Base-by-base conservation (phyloP, 2,888 invertebrate genomes). In the Harpagoxenus sublaevis region DNA sequence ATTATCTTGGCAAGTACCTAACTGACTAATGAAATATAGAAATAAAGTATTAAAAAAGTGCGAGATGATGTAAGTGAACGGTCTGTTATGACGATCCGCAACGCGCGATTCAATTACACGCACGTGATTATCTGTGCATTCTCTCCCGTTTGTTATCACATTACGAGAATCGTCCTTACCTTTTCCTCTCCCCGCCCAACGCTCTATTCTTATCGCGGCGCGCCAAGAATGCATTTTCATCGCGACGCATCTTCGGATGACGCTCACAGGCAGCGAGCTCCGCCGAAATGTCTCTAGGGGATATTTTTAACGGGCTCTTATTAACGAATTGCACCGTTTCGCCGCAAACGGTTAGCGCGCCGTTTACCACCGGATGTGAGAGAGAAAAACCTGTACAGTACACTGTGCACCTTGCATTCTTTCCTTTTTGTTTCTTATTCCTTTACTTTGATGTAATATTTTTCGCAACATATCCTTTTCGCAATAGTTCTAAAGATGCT, bases 161-260 rank as follows among this genome's bases (percentile, higher is more conserved):
- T 51, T 35, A 42, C 31, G 35, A 39, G n/a, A 39, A 65, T 71
- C 35, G 55, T 78, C 84, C 88, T 89, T 87, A 84, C 48, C 15
- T 45, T 4, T 15, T 1, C 42, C 42, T 1, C 83, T 73, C 60
- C 75, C 75, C 60, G 12, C 28, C 60, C 35, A 10, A 73, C 60
- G 84, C 82, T 89, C 90, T 89, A 90, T 90, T 90, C 90, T 90
- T 89, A 90, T 89, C 90, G 82, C 74, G 81, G 65, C 86, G 57
- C 74, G 88, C 88, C 71, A 90, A 81, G 88, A 88, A 88, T 89
- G 89, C 87, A 89, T 89, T 89, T 90, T 86, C 90, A 87, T 85
- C 82, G 88, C 86, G 82, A 84, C 79, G 86, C 84, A 82, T 66
- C 84, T 85, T 79, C 83, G 78, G 82, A 71, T 85, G 86, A 90